These are phyloP conservation scores for Acanthochromis polyacanthus DNA, from an alignment of 2,113 vertebrate genomes.

Conservation along the genomic window DNA sequence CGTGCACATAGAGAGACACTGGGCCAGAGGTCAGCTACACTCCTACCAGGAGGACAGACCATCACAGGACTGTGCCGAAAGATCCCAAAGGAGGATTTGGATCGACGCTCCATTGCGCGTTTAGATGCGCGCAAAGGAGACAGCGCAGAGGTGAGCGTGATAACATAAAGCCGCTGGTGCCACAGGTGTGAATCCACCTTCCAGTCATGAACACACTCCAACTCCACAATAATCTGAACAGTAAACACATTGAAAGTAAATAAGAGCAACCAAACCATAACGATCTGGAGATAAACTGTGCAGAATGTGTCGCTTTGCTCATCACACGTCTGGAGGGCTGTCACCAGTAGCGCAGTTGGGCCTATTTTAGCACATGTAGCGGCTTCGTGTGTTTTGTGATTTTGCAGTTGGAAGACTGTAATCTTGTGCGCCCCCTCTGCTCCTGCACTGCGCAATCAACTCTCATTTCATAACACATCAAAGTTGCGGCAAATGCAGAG, in stretches of 20 bases:
- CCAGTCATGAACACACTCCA: background rate
- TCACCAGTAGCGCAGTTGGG: slow-evolving; percentile 5
- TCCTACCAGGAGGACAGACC: too few relatives aligned
- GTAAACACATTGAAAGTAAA: background rate
- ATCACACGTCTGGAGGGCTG: slow-evolving; percentile 23
- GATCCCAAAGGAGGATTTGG: background rate
- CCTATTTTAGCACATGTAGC: slow-evolving; percentile 1
- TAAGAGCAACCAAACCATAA: background rate
- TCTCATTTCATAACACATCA: slow-evolving; percentile 54
- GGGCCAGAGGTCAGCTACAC: too few relatives aligned
- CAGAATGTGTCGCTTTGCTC: background rate
- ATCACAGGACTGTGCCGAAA: too few relatives aligned
- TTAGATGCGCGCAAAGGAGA: background rate
- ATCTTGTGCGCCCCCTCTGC: slow-evolving; percentile 13
- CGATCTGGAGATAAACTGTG: background rate
- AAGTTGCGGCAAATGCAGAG: slow-evolving; percentile 62
- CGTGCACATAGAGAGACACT: too few relatives aligned
- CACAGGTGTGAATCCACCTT: background rate
- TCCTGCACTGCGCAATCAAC: slow-evolving; percentile 47
- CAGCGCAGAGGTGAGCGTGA: background rate
- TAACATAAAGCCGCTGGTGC: background rate
- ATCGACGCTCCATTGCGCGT: background rate
- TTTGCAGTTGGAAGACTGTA: slow-evolving; percentile 3
- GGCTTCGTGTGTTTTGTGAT: background rate
- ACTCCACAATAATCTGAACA: background rate